These are phyloP conservation scores for Panthera uncia DNA, from an alignment of 2,113 vertebrate species.

Conservation along the genomic window DNA sequence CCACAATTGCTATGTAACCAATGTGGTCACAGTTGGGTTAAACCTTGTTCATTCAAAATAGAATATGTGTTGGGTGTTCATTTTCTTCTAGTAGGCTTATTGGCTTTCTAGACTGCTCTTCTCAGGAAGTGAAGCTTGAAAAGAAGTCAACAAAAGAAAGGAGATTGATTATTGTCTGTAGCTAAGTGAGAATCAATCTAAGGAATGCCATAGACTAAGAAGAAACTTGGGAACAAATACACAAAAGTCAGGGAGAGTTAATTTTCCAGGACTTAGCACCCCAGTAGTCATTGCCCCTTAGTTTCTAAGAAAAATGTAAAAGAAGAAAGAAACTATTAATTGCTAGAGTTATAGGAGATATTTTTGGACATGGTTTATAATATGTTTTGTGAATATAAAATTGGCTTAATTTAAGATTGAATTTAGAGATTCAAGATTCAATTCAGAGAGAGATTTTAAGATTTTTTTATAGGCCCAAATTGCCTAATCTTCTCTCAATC, in stretches of 20 bases:
- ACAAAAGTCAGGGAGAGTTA: not conserved
- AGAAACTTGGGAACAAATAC: not conserved
- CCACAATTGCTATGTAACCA: not conserved
- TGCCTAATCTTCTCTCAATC: not conserved
- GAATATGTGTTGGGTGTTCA: not conserved
- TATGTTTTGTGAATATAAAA: constrained; percentile 6
- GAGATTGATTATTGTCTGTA: constrained; percentile 15
- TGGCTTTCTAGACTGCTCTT: not conserved
- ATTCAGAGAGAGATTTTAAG: not conserved
- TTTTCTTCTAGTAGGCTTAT: not conserved
- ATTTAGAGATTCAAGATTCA: not conserved
- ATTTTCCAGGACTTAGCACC: not conserved
- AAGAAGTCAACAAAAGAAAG: not conserved
- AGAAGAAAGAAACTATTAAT: not conserved
- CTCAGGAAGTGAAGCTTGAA: not conserved
- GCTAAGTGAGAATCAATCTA: constrained; percentile 47
- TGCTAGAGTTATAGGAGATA: not conserved
- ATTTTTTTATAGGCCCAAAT: not conserved
- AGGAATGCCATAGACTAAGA: not conserved
- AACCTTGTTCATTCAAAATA: not conserved
- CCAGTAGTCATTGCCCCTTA: not conserved
- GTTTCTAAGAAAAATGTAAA: not conserved
- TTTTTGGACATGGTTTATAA: not conserved
- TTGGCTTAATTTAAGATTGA: not conserved
- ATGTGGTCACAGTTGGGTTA: not conserved